Percentiles rank a stretch among this genome's conserved stretches.
phyloP scores from a whole-genome alignment of 2,888 invertebrate species.

The Lepeophtheirus nordmannii region DNA sequence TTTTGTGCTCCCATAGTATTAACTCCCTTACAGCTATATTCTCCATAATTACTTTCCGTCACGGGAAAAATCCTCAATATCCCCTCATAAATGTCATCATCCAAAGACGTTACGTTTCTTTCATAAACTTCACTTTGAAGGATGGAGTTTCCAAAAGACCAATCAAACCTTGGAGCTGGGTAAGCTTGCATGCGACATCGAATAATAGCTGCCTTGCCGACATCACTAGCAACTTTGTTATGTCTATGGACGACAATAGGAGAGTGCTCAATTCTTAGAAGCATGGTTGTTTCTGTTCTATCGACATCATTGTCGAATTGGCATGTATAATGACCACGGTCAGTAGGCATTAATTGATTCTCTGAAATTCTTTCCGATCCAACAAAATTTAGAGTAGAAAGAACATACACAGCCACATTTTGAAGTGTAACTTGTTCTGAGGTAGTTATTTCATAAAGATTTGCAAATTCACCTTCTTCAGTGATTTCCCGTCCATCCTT shows the following conservation, averaged over 20 bases:
- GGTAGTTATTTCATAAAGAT: conserved; percentile 61
- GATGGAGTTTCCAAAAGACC: conserved; percentile 39
- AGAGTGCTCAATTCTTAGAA: conserved; percentile 61
- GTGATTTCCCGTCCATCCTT: conserved; percentile 41
- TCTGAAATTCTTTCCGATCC: conserved; percentile 29
- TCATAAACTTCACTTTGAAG: not conserved
- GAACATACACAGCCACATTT: conserved; percentile 43
- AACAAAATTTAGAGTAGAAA: conserved; percentile 30
- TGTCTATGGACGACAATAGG: conserved; percentile 15
- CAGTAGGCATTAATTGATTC: conserved; percentile 42
- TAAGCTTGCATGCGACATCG: conserved; percentile 77
- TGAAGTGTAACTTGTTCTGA: conserved; percentile 54
- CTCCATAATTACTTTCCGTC: conserved; percentile 2
- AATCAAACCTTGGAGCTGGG: conserved; percentile 80
- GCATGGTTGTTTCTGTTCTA: conserved; percentile 71
- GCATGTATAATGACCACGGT: conserved; percentile 72
- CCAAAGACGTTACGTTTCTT: not conserved
- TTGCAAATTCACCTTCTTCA: not conserved
- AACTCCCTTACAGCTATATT: conserved; percentile 4
- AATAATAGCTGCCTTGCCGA: conserved; percentile 67
- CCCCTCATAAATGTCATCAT: not conserved
- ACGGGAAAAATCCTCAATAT: not conserved
- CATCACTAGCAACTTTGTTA: conserved; percentile 57
- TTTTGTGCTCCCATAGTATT: conserved; percentile 14
- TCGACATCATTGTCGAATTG: conserved; percentile 80